These are phyloP conservation scores for Propithecus deckenii DNA, from an alignment of 2,797 vertebrate genomes.

Conservation along the genomic window DNA sequence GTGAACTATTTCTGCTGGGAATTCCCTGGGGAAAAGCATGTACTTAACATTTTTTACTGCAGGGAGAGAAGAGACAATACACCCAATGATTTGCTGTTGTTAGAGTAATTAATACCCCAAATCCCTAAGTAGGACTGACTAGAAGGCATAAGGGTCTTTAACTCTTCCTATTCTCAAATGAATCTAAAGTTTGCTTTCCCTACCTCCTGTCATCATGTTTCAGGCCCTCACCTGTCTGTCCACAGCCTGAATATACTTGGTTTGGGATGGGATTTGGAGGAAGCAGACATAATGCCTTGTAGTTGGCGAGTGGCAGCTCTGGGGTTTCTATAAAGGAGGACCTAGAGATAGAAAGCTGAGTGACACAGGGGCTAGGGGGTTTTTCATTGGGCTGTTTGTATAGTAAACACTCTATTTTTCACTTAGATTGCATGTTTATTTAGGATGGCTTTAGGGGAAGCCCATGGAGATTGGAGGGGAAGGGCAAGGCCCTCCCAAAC, in stretches of 20 bases:
- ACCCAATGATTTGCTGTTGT: conserved; percentile 63
- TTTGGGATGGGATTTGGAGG: background rate
- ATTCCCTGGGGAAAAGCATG: conserved; percentile 70
- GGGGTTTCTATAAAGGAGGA: background rate
- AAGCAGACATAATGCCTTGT: background rate
- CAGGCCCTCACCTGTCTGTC: background rate
- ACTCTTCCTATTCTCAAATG: conserved; percentile 39
- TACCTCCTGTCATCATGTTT: background rate
- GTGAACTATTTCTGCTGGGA: conserved; percentile 74
- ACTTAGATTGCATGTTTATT: background rate
- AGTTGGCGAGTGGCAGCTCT: background rate
- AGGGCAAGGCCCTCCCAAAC: background rate
- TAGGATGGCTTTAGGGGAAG: background rate
- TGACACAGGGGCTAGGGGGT: background rate
- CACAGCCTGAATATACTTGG: background rate
- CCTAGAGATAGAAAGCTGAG: background rate
- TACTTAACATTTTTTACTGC: conserved; percentile 55
- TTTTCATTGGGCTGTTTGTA: background rate
- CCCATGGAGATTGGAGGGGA: background rate
- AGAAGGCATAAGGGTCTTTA: conserved; percentile 48
- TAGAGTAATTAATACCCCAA: conserved; percentile 75
- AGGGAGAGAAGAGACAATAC: conserved; percentile 67
- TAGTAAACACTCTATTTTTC: background rate
- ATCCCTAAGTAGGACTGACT: background rate
- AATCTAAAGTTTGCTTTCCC: background rate